Evolutionary conservation across 1,140 invertebrate genomes (phyloP).

Genomic region (Cotesia chilonis): DNA sequence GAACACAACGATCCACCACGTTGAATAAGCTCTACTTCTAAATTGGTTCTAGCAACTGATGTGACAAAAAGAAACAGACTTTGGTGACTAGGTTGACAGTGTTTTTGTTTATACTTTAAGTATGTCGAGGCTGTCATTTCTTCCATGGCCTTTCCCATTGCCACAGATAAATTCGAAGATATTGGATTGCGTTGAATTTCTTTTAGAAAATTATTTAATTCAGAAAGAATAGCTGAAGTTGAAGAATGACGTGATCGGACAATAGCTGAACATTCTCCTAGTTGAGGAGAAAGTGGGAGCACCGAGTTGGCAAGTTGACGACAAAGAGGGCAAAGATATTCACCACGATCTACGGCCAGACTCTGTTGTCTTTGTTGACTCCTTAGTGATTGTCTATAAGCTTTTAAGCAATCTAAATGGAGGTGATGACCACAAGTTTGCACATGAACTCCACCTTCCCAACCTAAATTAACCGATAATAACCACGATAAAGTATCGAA

Average conservation of each 20-base stretch:
- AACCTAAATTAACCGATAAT: slow-evolving; percentile 85
- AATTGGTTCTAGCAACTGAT: slow-evolving; percentile 90
- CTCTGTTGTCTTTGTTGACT: slow-evolving; percentile 78
- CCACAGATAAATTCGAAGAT: slow-evolving; percentile 75
- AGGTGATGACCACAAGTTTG: slow-evolving; percentile 96
- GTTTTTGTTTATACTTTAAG: slow-evolving; percentile 69
- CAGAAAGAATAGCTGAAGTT: slow-evolving; percentile 67
- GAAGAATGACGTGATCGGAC: slow-evolving; percentile 70
- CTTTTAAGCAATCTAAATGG: slow-evolving; percentile 90
- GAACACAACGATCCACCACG: slow-evolving; percentile 79
- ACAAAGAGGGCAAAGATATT: slow-evolving; percentile 94
- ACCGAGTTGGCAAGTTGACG: slow-evolving; percentile 93
- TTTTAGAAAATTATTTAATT: slow-evolving; percentile 73
- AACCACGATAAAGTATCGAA: slow-evolving; percentile 85
- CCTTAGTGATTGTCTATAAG: slow-evolving; percentile 84
- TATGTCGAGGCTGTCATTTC: slow-evolving; percentile 87
- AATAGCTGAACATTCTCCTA: slow-evolving; percentile 74
- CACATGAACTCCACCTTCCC: slow-evolving; percentile 93
- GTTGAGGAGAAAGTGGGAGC: slow-evolving; percentile 84
- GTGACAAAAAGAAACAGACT: slow-evolving; percentile 88
- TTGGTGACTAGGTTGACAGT: slow-evolving; percentile 72
- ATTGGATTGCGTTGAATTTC: slow-evolving; percentile 74
- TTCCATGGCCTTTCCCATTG: slow-evolving; percentile 90
- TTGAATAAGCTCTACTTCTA: slow-evolving; percentile 91
- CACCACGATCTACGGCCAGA: slow-evolving; percentile 81